Conservation (phyloP, 2,113 vertebrate genomes). For the Percina caprodes region DNA sequence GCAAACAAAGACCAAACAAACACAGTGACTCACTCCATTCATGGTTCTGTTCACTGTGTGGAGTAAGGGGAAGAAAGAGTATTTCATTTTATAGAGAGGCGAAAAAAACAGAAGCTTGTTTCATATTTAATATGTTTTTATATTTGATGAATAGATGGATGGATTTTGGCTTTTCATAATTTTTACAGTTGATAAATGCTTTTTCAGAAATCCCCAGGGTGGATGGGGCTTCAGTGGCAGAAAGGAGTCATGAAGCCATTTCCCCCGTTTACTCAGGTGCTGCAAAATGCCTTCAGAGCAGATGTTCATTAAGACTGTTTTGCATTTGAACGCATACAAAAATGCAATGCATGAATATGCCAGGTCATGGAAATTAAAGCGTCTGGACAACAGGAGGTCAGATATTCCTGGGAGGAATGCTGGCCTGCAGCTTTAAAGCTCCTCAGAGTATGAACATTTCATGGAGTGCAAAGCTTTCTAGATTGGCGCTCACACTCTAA, state of each 20-base stretch:
- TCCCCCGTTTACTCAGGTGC: slow-evolving; percentile 48
- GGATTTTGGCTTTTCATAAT: slow-evolving; percentile 3
- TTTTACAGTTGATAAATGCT: slow-evolving; percentile 41
- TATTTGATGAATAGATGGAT: slow-evolving; percentile 13
- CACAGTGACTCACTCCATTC: slow-evolving; percentile 66
- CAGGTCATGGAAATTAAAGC: slow-evolving; percentile 23
- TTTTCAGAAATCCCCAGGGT: slow-evolving; percentile 29
- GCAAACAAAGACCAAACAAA: slow-evolving; percentile 72
- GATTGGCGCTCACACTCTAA: slow-evolving; percentile 11
- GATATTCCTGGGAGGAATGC: background rate
- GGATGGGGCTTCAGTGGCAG: slow-evolving; percentile 3
- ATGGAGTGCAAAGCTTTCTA: slow-evolving; percentile 15
- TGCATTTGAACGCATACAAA: slow-evolving; percentile 29
- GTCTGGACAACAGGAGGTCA: slow-evolving; percentile 12
- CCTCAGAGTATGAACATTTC: background rate
- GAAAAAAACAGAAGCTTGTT: slow-evolving; percentile 3
- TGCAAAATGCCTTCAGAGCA: slow-evolving; percentile 29
- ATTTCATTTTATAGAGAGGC: background rate
- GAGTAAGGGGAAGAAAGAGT: background rate
- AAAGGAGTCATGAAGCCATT: slow-evolving; percentile 54
- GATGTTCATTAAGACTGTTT: slow-evolving; percentile 21
- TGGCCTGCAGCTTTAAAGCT: slow-evolving; percentile 4
- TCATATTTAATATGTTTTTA: background rate
- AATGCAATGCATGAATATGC: background rate
- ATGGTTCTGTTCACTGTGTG: slow-evolving; percentile 36